phyloP scores from a whole-genome alignment of 1,140 invertebrate species.

The Zaprionus tsacasi region DNA sequence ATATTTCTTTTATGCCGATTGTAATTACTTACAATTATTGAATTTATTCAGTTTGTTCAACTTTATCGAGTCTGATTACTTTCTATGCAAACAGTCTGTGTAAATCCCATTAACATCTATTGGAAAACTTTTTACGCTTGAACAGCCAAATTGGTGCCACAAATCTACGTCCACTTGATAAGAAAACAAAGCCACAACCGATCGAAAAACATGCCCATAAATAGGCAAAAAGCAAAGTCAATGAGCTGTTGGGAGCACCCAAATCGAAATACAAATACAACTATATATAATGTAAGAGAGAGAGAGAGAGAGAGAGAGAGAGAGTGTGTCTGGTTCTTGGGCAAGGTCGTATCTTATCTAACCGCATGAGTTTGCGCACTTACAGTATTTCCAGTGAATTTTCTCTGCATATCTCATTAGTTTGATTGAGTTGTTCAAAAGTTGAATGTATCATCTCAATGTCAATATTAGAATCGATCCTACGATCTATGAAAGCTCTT shows the following conservation, averaged over 20 bases:
- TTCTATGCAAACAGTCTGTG: background rate
- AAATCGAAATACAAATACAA: too few species aligned
- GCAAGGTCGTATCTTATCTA: conserved; percentile 68
- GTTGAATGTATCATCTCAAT: conserved; percentile 1
- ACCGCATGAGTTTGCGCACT: background rate
- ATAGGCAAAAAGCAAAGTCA: conserved; percentile 61
- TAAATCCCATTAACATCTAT: conserved; percentile 22
- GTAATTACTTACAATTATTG: background rate
- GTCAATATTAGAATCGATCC: background rate
- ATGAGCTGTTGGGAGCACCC: conserved; percentile 42
- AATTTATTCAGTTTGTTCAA: background rate
- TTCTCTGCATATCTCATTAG: conserved; percentile 3
- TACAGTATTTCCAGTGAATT: conserved; percentile 7
- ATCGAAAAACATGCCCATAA: conserved; percentile 72
- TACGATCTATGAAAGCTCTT: too few species aligned
- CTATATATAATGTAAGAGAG: background rate
- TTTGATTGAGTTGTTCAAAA: background rate
- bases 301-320: background rate
- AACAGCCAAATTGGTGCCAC: conserved; percentile 28
- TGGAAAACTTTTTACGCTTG: conserved; percentile 18
- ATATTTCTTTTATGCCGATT: background rate
- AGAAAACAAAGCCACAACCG: conserved; percentile 47
- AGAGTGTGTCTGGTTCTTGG: background rate
- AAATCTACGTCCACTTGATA: conserved; percentile 47
- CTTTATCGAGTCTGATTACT: background rate